Evolutionary conservation across 2,888 invertebrate genomes (phyloP), one percentile per base, ranked within the genome.

Genomic region (Dorcus parallelipipedus): DNA sequence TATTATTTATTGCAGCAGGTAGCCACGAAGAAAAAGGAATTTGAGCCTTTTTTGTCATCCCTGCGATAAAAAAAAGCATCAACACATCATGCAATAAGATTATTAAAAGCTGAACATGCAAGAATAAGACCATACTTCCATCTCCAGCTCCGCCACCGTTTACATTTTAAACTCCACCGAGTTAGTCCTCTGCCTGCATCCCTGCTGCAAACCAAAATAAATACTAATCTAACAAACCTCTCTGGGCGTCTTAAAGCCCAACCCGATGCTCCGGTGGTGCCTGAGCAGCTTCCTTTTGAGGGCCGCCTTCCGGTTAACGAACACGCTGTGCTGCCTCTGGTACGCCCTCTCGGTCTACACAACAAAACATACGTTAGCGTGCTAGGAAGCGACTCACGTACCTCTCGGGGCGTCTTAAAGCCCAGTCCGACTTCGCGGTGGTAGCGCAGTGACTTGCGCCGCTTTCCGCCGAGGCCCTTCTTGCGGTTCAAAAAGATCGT

Each of bases 211-310:
- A 61, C 7, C 47, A 49, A 55, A 54, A 54, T 39, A n/a, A n/a
- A 47, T 23, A n/a, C 23, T 57, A 60, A 64, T 39, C 42, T 48
- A 70, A 81, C 80, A 78, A 86, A 95, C 96, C 87, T 97, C 97
- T 81, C 90, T 85, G 20, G 97, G 97, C 56, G 96, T 95, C 83
- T 97, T 97, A 84, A 97, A 97, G 72, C 97, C 97, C 72, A 97
- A 86, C 72, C 97, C 97, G 73, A 97, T 89, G 84, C 87, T 94
- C 76, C 91, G 89, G 75, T 87, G 84, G 77, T 93, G 91, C 71
- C 97, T 85, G 73, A 89, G 83, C 62, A 83, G 78, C 81, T 89
- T 89, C 81, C 88, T 87, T 80, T 90, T 91, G 62, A 85, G 81
- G 60, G 85, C 85, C 52, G 78, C 79, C 82, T 97, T 95, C 76